These are phyloP conservation scores for Avahi laniger DNA, from an alignment of 2,797 vertebrate genomes.

Conservation along the genomic window DNA sequence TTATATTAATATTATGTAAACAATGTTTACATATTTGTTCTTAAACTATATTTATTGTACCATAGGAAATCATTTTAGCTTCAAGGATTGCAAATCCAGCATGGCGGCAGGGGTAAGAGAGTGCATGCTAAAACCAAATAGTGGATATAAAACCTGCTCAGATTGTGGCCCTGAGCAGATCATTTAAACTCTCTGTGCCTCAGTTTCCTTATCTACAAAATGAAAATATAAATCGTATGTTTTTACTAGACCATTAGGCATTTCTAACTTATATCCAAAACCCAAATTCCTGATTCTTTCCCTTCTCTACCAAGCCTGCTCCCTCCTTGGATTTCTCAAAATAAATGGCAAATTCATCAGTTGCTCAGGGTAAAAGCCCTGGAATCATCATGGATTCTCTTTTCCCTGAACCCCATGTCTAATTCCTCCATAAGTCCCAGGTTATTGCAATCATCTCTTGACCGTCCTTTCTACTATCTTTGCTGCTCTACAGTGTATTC, in stretches of 20 bases:
- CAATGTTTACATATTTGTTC: background rate
- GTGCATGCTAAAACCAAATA: background rate
- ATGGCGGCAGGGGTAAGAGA: background rate
- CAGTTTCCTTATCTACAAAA: background rate
- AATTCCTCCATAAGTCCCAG: background rate
- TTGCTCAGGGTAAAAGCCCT: background rate
- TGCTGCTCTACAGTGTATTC: background rate
- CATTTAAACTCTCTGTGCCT: background rate
- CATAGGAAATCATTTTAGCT: background rate
- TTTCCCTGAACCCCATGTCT: background rate
- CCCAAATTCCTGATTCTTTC: background rate
- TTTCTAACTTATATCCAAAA: background rate
- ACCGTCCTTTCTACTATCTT: background rate
- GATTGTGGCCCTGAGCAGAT: background rate
- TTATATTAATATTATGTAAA: background rate
- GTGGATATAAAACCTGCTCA: background rate
- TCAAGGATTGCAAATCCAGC: background rate
- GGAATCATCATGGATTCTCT: background rate
- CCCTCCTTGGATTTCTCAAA: background rate
- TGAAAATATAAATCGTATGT: background rate
- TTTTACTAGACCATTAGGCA: background rate
- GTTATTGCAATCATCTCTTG: background rate
- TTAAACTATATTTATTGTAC: background rate
- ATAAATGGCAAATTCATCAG: background rate
- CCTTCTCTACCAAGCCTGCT: background rate